phyloP scores from a whole-genome alignment of 2,888 invertebrate species.

The Neria commutata region DNA sequence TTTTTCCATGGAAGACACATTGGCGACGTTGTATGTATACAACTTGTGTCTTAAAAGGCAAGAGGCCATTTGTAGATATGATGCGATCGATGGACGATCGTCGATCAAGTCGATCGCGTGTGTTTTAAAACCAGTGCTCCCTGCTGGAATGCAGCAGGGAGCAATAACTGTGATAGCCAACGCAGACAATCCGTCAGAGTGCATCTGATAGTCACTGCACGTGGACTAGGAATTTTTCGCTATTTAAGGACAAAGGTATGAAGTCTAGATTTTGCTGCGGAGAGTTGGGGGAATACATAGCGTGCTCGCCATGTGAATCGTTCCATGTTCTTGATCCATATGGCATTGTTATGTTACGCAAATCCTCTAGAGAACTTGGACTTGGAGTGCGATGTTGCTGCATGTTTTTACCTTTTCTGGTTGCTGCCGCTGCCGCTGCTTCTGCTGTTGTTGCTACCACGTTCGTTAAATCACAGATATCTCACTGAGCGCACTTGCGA shows the following conservation, averaged over 20 bases:
- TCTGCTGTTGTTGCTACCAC: too few species aligned
- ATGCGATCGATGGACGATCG: constrained; percentile 41
- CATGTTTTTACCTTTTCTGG: constrained; percentile 28
- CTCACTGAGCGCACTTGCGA: not conserved
- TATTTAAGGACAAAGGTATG: constrained; percentile 51
- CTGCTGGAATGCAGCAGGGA: constrained; percentile 37
- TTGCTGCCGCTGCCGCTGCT: not conserved
- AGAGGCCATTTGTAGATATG: constrained; percentile 48
- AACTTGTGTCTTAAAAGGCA: constrained; percentile 44
- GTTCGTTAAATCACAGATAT: not conserved
- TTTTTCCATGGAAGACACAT: constrained; percentile 53
- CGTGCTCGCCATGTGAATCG: too few species aligned
- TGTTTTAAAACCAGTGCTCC: constrained; percentile 21
- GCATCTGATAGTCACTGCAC: constrained; percentile 55
- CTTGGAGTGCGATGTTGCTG: constrained; percentile 21
- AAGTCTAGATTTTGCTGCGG: constrained; percentile 32
- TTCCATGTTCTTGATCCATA: constrained; percentile 13
- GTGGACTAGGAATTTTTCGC: constrained; percentile 47
- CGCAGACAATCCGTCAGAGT: constrained; percentile 10
- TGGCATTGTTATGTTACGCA: constrained; percentile 35
- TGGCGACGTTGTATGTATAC: constrained; percentile 42
- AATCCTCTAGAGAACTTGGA: constrained; percentile 52
- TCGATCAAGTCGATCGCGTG: constrained; percentile 8
- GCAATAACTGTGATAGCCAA: constrained; percentile 43
- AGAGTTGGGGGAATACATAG: constrained; percentile 29